phyloP scores from a whole-genome alignment of 2,888 invertebrate genomes.

The Itoplectis maculator region DNA sequence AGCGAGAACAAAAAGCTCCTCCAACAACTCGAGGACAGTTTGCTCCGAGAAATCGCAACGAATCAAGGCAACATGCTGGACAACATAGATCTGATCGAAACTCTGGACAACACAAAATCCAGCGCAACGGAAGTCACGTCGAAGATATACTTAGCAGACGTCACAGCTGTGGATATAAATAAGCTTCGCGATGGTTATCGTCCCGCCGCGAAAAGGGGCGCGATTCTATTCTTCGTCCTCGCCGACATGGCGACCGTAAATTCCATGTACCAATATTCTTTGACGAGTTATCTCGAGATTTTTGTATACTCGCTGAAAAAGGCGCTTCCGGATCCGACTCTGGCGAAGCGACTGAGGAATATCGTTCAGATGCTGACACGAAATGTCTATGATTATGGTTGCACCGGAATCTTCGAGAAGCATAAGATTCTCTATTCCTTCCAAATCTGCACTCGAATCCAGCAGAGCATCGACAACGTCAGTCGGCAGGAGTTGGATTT shows the following conservation, averaged over 20 bases:
- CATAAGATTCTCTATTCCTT: conserved; percentile 96
- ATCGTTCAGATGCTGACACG: conserved; percentile 94
- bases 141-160: conserved; percentile 91
- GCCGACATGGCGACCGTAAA: conserved; percentile 96
- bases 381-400: conserved; percentile 96
- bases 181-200: conserved; percentile 93
- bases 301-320: conserved; percentile 93
- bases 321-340: conserved; percentile 92
- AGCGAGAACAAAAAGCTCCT: conserved; percentile 94
- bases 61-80: conserved; percentile 97
- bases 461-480: conserved; percentile 89
- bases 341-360: conserved; percentile 90
- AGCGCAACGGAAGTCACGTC: conserved; percentile 93
- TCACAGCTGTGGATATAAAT: conserved; percentile 93
- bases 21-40: conserved; percentile 93
- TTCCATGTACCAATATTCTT: conserved; percentile 96
- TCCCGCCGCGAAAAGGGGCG: conserved; percentile 93
- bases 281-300: conserved; percentile 93
- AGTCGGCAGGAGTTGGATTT: conserved; percentile 92
- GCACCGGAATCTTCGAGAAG: conserved; percentile 96
- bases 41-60: conserved; percentile 93
- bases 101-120: conserved; percentile 94
- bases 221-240: conserved; percentile 95
- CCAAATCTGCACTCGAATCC: conserved; percentile 94
- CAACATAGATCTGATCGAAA: conserved; percentile 93